Evolutionary conservation across 2,888 invertebrate genomes (phyloP).

Genomic region (Drosophila paucipuncta): DNA sequence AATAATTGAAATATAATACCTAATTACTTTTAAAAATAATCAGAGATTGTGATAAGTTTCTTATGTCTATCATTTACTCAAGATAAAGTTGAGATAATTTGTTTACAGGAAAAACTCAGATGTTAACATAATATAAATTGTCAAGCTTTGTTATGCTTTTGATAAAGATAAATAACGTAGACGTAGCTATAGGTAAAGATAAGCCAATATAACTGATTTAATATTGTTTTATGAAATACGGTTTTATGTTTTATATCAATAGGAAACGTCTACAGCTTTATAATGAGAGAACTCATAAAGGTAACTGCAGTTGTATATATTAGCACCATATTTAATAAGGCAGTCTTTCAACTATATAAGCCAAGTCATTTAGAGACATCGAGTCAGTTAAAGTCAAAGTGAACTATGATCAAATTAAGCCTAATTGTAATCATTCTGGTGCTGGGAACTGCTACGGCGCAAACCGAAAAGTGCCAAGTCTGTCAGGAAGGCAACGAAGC

Average conservation of each 20-base stretch:
- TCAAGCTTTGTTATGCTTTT: constrained; percentile 9
- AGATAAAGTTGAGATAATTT: background rate
- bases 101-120: background rate
- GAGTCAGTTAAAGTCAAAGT: constrained; percentile 26
- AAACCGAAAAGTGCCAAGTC: constrained; percentile 14
- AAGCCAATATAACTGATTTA: constrained; percentile 7
- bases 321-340: background rate
- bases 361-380: background rate
- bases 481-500: constrained; percentile 31
- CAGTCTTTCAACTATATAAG: constrained; percentile 39
- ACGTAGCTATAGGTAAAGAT: constrained; percentile 10
- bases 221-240: background rate
- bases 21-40: background rate
- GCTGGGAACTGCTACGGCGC: background rate
- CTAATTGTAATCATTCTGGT: constrained; percentile 21
- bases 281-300: background rate
- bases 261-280: constrained; percentile 12
- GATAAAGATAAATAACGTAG: constrained; percentile 4
- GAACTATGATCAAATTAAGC: constrained; percentile 23
- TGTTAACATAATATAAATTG: constrained; percentile 2
- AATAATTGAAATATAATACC: background rate
- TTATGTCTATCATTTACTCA: too few relatives aligned
- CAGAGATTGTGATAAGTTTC: too few relatives aligned
- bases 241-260: background rate
- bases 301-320: background rate